Percentiles rank a stretch among this genome's conserved stretches.
These are phyloP conservation scores for Coracopsis vasa DNA, from an alignment of 2,113 vertebrate species.

Conservation along the genomic window DNA sequence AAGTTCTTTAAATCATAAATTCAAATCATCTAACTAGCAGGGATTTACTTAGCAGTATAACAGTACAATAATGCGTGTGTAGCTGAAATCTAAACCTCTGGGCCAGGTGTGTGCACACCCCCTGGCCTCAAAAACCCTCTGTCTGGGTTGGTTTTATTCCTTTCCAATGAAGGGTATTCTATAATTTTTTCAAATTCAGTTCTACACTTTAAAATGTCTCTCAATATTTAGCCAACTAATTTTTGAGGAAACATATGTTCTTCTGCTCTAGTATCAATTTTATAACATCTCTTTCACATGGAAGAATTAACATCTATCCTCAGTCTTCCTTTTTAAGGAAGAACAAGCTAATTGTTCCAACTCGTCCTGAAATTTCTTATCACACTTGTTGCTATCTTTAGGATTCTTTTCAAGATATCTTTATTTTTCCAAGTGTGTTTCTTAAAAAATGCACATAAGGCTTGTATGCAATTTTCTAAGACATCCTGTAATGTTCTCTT, in stretches of 20 bases:
- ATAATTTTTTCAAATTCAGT: neutral
- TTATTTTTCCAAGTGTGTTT: neutral
- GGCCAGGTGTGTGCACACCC: neutral
- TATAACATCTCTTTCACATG: neutral
- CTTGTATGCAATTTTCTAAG: neutral
- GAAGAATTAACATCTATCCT: neutral
- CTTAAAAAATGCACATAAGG: neutral
- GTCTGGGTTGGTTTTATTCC: neutral
- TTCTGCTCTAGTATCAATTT: neutral
- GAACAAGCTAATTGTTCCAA: neutral
- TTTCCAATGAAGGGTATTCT: neutral
- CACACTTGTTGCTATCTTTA: neutral
- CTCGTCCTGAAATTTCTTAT: neutral
- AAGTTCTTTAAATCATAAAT: neutral
- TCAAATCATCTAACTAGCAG: neutral
- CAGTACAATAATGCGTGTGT: rapidly evolving
- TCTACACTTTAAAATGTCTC: neutral
- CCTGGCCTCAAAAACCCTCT: neutral
- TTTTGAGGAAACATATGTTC: neutral
- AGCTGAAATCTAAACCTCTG: neutral
- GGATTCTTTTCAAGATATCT: neutral
- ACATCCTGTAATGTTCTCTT: neutral
- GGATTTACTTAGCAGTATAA: neutral
- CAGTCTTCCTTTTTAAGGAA: neutral
- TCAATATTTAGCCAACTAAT: neutral